Evolutionary conservation across 1,140 invertebrate species (phyloP).

Genomic region (Planococcus citri): DNA sequence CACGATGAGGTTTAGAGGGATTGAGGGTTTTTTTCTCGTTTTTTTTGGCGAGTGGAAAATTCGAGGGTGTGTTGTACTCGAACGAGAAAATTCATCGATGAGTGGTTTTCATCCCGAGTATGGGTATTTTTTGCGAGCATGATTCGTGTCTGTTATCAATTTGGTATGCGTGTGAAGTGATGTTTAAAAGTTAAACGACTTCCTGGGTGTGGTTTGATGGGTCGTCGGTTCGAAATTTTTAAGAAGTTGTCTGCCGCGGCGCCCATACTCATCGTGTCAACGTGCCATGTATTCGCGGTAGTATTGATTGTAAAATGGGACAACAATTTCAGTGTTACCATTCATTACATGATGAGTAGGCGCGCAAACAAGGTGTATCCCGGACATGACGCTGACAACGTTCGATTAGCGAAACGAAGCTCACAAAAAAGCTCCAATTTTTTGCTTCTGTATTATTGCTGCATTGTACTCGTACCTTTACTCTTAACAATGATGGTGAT

Average conservation of each 20-base stretch:
- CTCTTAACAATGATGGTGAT: too few species aligned
- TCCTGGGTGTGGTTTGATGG: conserved; percentile 17
- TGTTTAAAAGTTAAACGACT: not conserved
- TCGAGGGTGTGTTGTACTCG: too few species aligned
- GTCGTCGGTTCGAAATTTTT: not conserved
- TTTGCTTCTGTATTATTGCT: too few species aligned
- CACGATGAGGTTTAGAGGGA: too few species aligned
- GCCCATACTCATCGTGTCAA: not conserved
- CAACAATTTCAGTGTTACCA: conserved; percentile 15
- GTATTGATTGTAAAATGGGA: conserved; percentile 13
- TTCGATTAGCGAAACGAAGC: not conserved
- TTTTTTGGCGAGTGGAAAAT: too few species aligned
- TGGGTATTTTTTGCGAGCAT: too few species aligned
- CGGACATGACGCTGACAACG: not conserved
- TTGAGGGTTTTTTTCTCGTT: not conserved
- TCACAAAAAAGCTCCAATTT: too few species aligned
- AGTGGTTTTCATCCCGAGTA: too few species aligned
- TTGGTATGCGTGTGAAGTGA: not conserved
- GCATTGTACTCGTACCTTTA: too few species aligned
- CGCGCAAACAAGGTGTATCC: not conserved
- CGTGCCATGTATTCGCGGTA: not conserved
- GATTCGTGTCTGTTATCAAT: not conserved
- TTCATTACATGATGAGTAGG: not conserved
- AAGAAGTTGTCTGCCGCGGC: not conserved
- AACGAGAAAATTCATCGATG: not conserved